phyloP scores from a whole-genome alignment of 2,113 vertebrate genomes.

The Psilopogon haemacephalus region DNA sequence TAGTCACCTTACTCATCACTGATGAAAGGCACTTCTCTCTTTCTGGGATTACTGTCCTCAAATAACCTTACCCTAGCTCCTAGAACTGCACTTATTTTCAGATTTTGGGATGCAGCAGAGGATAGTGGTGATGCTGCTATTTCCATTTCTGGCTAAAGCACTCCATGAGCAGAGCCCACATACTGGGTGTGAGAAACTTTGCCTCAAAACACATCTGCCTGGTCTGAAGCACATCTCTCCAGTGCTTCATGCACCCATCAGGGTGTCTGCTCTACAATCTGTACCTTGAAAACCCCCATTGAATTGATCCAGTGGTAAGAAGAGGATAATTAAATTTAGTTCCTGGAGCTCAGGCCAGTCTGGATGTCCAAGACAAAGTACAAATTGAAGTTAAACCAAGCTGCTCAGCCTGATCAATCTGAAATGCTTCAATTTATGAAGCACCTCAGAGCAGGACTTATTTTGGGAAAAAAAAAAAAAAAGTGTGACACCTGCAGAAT shows the following conservation, averaged over 20 bases:
- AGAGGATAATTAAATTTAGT: slow-evolving; percentile 32
- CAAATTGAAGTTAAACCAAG: slow-evolving; percentile 45
- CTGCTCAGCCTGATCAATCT: neutral
- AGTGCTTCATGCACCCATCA: neutral
- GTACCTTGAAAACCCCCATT: neutral
- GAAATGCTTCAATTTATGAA: neutral
- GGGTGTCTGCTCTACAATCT: neutral
- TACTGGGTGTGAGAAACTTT: neutral
- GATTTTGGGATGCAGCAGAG: neutral
- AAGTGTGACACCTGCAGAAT: slow-evolving; percentile 9
- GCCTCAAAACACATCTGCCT: neutral
- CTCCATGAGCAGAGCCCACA: neutral
- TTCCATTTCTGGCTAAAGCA: slow-evolving; percentile 24
- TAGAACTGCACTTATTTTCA: neutral
- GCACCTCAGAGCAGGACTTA: neutral
- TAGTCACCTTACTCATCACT: neutral
- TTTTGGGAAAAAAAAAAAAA: slow-evolving; percentile 1
- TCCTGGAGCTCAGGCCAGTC: slow-evolving; percentile 45
- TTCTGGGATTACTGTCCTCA: neutral
- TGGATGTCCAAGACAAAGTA: slow-evolving; percentile 56
- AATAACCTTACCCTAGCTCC: neutral
- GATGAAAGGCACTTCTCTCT: neutral
- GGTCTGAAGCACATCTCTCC: neutral
- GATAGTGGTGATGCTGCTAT: neutral
- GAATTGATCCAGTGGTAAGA: neutral